Conservation (phyloP, 1,140 invertebrate genomes). For the Fopius arisanus region DNA sequence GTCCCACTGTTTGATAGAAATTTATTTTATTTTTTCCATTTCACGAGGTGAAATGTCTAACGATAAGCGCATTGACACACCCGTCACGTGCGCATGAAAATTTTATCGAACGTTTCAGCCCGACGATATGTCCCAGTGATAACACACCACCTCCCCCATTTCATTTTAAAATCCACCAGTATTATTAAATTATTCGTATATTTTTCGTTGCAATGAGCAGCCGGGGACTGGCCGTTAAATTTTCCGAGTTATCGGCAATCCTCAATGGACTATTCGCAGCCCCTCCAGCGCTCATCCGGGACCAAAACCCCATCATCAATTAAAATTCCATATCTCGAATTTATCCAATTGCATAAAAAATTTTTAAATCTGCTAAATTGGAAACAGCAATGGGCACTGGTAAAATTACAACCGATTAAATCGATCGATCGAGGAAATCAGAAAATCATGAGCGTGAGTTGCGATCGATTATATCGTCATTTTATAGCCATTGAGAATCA, state of each 20-base stretch:
- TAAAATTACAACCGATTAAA: not conserved
- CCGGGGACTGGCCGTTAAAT: constrained; percentile 2
- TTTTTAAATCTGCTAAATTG: not conserved
- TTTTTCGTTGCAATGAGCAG: not conserved
- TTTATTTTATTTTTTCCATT: too few species aligned
- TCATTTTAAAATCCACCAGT: not conserved
- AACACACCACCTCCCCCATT: not conserved
- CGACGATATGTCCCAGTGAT: not conserved
- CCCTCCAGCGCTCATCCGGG: not conserved
- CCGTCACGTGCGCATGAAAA: not conserved
- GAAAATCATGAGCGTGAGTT: too few species aligned
- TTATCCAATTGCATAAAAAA: not conserved
- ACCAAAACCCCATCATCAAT: not conserved
- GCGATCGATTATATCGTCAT: too few species aligned
- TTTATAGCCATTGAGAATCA: too few species aligned
- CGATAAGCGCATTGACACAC: constrained; percentile 2
- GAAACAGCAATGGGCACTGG: not conserved
- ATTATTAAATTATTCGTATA: constrained; percentile 8
- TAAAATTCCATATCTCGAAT: not conserved
- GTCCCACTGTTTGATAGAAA: not conserved
- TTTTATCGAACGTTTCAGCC: constrained; percentile 1
- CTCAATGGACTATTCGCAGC: constrained; percentile 1
- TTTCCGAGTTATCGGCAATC: not conserved
- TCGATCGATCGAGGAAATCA: not conserved
- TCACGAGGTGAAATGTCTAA: not conserved